A percentile compares a stretch with the other conserved stretches of the same genome.
phyloP scores from a whole-genome alignment of 2,888 invertebrate species.

The Megamerina dolium region DNA sequence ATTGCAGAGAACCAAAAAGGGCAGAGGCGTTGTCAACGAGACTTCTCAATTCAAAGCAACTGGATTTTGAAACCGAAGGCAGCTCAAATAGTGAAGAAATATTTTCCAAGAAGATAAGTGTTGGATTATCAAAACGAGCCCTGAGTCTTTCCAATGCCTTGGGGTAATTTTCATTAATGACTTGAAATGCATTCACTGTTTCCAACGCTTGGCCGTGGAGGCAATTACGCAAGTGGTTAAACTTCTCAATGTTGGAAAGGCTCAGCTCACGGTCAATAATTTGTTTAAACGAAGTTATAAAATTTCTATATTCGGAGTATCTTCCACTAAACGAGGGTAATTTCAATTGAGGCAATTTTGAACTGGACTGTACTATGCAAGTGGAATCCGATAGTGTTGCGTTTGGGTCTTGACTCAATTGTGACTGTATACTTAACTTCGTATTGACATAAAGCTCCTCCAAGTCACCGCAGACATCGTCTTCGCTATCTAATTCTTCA shows the following conservation, averaged over 20 bases:
- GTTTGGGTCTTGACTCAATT: neutral
- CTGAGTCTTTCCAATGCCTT: constrained; percentile 11
- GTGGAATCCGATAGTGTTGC: neutral
- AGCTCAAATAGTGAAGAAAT: constrained; percentile 5
- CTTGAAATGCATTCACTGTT: constrained; percentile 7
- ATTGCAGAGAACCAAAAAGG: constrained; percentile 9
- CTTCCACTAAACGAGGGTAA: constrained; percentile 4
- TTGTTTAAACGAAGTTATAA: constrained; percentile 10
- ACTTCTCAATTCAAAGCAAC: constrained; percentile 4
- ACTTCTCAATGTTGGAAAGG: constrained; percentile 12
- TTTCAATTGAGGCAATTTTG: constrained; percentile 7
- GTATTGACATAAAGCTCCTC: constrained; percentile 3
- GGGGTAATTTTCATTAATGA: constrained; percentile 11
- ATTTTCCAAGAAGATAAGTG: constrained; percentile 8
- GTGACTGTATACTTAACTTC: neutral
- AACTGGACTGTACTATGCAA: neutral
- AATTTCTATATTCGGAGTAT: constrained; percentile 10
- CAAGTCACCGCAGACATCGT: constrained; percentile 1
- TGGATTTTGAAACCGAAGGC: constrained; percentile 4
- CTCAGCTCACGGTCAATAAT: constrained; percentile 8
- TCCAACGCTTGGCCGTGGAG: constrained; percentile 9
- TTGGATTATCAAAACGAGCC: constrained; percentile 3
- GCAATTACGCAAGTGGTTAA: constrained; percentile 11
- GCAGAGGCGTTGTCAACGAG: constrained; percentile 10
- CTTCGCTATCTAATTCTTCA: constrained; percentile 3